phyloP scores from a whole-genome alignment of 2,113 vertebrate species.

The Heterotilapia buettikoferi region DNA sequence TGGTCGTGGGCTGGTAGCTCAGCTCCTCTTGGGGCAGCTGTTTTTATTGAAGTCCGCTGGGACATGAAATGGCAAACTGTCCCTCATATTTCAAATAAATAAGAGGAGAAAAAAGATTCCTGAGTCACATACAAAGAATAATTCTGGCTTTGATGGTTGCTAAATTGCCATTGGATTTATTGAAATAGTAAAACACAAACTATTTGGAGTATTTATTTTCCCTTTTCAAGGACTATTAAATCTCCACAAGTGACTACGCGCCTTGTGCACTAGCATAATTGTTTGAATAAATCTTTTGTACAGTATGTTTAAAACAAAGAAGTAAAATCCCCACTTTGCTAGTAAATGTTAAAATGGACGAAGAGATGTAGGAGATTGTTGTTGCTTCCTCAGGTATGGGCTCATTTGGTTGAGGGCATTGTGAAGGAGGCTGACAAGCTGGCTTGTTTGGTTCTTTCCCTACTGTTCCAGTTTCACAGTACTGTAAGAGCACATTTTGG shows the following conservation, averaged over 20 bases:
- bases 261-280: neutral
- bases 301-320: neutral
- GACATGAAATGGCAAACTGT: neutral
- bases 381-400: neutral
- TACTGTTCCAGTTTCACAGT: constrained; percentile 27
- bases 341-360: neutral
- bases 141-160: neutral
- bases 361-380: neutral
- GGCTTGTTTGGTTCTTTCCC: constrained; percentile 53
- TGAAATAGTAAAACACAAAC: neutral
- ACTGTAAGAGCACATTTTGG: constrained; percentile 29
- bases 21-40: constrained; percentile 7
- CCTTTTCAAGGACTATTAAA: neutral
- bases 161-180: neutral
- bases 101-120: neutral
- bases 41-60: neutral
- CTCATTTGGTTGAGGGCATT: neutral
- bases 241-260: neutral
- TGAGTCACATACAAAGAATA: neutral
- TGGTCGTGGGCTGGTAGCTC: neutral
- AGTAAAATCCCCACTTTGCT: neutral
- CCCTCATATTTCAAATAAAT: neutral
- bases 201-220: neutral
- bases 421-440: constrained; percentile 50
- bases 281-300: neutral